These are phyloP conservation scores for Eurytoma californica DNA, from an alignment of 2,888 invertebrate species.

Conservation along the genomic window DNA sequence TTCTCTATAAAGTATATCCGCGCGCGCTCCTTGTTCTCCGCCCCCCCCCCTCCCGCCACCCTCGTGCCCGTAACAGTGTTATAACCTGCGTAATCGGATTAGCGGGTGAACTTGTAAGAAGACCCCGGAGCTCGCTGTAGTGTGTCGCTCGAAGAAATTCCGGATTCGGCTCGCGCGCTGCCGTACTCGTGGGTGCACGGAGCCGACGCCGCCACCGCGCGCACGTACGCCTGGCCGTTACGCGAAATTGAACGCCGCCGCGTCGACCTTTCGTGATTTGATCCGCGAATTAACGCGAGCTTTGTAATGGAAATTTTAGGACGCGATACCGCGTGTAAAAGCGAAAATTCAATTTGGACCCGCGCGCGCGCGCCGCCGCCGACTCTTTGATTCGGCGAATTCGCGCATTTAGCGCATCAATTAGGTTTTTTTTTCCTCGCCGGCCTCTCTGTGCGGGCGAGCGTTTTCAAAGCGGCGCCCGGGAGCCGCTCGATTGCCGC, in stretches of 20 bases:
- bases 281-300: constrained; percentile 33
- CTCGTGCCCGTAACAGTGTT: constrained; percentile 23
- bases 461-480: background rate
- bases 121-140: background rate
- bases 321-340: constrained; percentile 6
- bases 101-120: constrained; percentile 8
- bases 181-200: background rate
- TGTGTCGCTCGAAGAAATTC: constrained; percentile 36
- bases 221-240: background rate
- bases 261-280: constrained; percentile 25
- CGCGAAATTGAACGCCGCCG: constrained; percentile 14
- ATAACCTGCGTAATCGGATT: constrained; percentile 48
- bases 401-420: constrained; percentile 7
- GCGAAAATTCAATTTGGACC: constrained; percentile 31
- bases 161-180: constrained; percentile 19
- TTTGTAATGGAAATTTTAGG: constrained; percentile 46
- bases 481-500: background rate
- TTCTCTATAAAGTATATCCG: background rate
- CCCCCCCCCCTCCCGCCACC: background rate
- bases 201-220: background rate
- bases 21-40: background rate
- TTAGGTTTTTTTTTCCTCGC: background rate
- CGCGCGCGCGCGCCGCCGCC: background rate
- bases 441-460: background rate
- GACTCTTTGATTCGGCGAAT: constrained; percentile 21